Conservation (phyloP, 2,113 vertebrate species). For the Saguinus imperator region DNA sequence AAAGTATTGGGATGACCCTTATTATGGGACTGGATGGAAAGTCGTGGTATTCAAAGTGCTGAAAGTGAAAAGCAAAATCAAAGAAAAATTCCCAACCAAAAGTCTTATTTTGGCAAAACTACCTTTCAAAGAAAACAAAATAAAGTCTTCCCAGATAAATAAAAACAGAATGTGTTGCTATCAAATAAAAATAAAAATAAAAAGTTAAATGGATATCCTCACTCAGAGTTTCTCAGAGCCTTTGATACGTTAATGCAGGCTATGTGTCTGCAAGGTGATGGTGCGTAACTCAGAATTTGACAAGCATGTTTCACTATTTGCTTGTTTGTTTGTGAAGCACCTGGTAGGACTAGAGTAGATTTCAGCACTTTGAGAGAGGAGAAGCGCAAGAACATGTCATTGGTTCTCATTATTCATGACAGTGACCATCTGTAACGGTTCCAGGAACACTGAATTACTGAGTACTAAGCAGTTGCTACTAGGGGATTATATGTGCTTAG, state of each 20-base stretch:
- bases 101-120: not conserved
- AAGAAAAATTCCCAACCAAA: not conserved
- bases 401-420: too few relatives aligned
- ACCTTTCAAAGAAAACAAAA: too few relatives aligned
- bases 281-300: fast-evolving
- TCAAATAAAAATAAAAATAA: not conserved
- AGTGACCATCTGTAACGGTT: too few relatives aligned
- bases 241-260: not conserved
- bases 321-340: not conserved
- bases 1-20: not conserved
- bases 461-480: not conserved
- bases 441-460: fast-evolving
- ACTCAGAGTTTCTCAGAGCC: not conserved
- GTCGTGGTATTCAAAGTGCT: not conserved
- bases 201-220: not conserved
- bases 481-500: not conserved
- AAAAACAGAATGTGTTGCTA: not conserved
- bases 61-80: not conserved
- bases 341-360: fast-evolving
- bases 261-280: too few relatives aligned
- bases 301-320: fast-evolving
- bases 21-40: too few relatives aligned
- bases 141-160: not conserved
- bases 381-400: not conserved
- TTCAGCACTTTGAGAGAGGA: not conserved